Percentiles rank a stretch among this genome's conserved stretches.
These are phyloP conservation scores for Polypterus senegalus DNA, from an alignment of 2,113 vertebrate species.

Conservation along the genomic window DNA sequence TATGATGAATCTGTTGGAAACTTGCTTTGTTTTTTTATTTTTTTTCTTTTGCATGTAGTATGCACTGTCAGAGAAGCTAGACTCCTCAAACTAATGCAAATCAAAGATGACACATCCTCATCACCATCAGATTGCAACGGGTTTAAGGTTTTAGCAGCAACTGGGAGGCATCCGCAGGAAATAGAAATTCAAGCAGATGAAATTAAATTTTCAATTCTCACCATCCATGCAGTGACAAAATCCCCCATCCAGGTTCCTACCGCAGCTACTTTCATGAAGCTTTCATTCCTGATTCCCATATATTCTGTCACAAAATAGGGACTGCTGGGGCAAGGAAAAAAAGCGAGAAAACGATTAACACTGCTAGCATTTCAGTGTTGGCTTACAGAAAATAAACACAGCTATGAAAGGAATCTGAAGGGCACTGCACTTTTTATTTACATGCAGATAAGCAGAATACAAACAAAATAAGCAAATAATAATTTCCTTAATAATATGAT, in stretches of 20 bases:
- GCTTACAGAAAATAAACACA: too few species aligned
- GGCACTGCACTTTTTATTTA: too few species aligned
- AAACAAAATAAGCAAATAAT: too few species aligned
- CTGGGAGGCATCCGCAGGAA: background rate
- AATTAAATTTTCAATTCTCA: conserved; percentile 42
- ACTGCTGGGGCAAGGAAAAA: conserved; percentile 41
- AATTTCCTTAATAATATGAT: too few species aligned
- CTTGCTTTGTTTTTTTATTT: background rate
- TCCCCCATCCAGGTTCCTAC: conserved; percentile 98
- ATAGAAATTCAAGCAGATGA: background rate
- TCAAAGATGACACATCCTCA: background rate
- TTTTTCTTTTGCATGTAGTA: background rate
- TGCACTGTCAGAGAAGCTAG: background rate
- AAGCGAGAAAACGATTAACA: conserved; percentile 1
- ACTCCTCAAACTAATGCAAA: background rate
- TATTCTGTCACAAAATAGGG: conserved; percentile 87
- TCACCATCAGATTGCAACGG: background rate
- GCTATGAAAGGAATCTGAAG: too few species aligned
- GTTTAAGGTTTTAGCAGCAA: conserved; percentile 1
- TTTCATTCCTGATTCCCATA: conserved; percentile 97
- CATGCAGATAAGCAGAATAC: too few species aligned
- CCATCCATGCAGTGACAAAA: conserved; percentile 98
- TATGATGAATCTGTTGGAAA: too few species aligned
- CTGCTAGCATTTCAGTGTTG: background rate
- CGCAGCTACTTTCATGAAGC: conserved; percentile 94